Percentiles rank a stretch among this genome's conserved stretches.
These are phyloP conservation scores for Rhegmatorhina hoffmannsi DNA, from an alignment of 2,113 vertebrate species.

Conservation along the genomic window DNA sequence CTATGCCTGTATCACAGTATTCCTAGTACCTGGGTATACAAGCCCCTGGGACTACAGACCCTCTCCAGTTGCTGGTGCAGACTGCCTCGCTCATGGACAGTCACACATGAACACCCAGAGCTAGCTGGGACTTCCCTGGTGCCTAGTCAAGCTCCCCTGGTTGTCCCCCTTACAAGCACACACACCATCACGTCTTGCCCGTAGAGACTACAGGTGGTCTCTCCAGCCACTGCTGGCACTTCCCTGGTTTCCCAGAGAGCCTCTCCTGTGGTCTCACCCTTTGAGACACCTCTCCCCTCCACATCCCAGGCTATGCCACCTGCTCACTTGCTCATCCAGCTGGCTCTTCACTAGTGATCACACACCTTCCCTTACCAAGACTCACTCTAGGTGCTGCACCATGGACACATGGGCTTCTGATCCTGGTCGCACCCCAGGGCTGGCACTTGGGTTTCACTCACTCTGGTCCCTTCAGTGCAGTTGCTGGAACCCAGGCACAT, in stretches of 20 bases:
- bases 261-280: neutral
- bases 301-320: neutral
- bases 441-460: neutral
- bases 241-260: neutral
- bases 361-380: neutral
- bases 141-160: neutral
- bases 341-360: neutral
- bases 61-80: neutral
- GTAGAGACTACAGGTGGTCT: neutral
- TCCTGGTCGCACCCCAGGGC: no score
- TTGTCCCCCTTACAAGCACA: neutral
- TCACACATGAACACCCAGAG: fast-evolving
- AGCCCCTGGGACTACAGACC: neutral
- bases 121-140: neutral
- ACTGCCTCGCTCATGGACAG: neutral
- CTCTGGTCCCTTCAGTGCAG: neutral
- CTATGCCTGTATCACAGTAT: neutral
- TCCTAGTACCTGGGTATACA: neutral
- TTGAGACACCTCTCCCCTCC: neutral
- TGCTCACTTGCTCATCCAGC: fast-evolving
- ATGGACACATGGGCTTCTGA: neutral
- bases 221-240: neutral
- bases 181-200: neutral
- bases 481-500: neutral
- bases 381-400: neutral